Base-by-base conservation (phyloP, 2,113 vertebrate genomes). In the Oxygymnocypris stewartii region DNA sequence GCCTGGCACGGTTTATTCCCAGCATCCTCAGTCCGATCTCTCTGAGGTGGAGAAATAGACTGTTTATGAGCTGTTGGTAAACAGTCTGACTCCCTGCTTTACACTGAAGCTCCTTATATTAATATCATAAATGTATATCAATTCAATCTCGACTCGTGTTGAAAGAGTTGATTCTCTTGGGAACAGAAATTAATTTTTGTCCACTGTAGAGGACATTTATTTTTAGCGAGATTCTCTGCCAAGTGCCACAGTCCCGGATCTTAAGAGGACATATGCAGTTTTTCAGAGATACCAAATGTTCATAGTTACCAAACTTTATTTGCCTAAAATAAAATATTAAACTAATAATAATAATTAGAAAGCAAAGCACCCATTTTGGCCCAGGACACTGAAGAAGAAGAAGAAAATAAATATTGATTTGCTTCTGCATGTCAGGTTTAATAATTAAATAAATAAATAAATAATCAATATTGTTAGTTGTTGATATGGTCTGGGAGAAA, bases 61-160 rank as follows among this genome's bases (percentile, higher is more conserved):
- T 44, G 23, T 75, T 75, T 42, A 75, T 47, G 40, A 75, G 71
- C 40, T 44, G 40, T 75, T 44, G 71, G 71, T 44, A 75, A 44
- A 75, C 69, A 73, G 69, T 18, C 67, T 37, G 31, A 71, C 40
- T 49, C 42, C 14, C 37, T 74, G 69, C 4, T 42, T 74, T 74
- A 42, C 69, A 74, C 73, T 16, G 23, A 76, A 76, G n/a, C 40
- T 76, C 12, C 73, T 75, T 25, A 16, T 76, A 76, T 76, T 76
- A 49, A 14, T 25, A 76, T 49, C 23, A 76, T 47, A 16, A 47
- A 76, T 28, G 47, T n/a, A 25, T 47, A 76, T 47, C 1, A 6
- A 47, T 75, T 47, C 2, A 28, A 9, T 28, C 73, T 47, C 42
- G 2, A 47, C 11, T 75, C 4, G 25, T 14, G 63, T 47, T 47